Percentiles rank a stretch among this genome's conserved stretches.
phyloP scores from a whole-genome alignment of 2,113 vertebrate genomes.

The Meles meles region DNA sequence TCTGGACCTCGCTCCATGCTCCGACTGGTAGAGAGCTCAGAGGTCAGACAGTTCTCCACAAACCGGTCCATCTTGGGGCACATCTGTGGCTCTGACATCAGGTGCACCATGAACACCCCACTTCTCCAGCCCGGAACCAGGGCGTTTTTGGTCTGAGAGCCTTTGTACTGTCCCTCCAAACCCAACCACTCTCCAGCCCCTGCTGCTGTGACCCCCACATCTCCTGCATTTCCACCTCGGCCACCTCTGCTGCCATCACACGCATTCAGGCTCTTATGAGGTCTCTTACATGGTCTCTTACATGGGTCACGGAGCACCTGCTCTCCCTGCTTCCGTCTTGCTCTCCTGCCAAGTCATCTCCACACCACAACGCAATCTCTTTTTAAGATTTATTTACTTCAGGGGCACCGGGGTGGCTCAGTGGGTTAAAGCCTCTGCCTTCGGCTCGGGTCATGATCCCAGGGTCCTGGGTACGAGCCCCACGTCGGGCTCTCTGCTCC shows the following conservation, averaged over 20 bases:
- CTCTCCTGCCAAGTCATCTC: too few species aligned
- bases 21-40: not conserved
- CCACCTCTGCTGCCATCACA: not conserved
- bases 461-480: too few species aligned
- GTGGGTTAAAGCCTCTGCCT: too few species aligned
- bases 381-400: not conserved
- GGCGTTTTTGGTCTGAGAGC: not conserved
- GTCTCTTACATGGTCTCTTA: too few species aligned
- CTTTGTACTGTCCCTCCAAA: not conserved
- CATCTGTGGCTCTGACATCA: not conserved
- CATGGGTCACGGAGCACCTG: not conserved
- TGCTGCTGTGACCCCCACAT: not conserved
- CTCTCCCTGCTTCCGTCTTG: not conserved
- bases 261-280: not conserved
- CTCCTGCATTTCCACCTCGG: not conserved
- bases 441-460: too few species aligned
- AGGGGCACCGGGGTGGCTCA: too few species aligned
- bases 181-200: not conserved
- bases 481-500: too few species aligned
- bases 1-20: not conserved
- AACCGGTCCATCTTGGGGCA: not conserved
- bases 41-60: not conserved
- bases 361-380: not conserved
- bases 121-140: not conserved
- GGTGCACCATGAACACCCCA: not conserved